Conservation (phyloP, 2,797 vertebrate genomes). For the Potorous gilbertii region DNA sequence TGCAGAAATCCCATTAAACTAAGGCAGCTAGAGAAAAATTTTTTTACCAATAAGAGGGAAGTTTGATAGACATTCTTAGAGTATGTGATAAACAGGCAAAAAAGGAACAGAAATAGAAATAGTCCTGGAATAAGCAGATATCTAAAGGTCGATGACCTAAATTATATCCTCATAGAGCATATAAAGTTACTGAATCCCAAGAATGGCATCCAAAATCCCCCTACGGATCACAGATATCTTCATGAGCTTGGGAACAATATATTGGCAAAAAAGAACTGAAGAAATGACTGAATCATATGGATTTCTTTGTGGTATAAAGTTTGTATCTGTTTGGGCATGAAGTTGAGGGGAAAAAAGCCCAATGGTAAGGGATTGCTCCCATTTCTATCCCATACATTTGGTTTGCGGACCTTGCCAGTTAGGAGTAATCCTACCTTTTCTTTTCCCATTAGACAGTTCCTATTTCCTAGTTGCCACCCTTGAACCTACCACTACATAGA, state of each 20-base stretch:
- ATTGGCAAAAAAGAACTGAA: not conserved
- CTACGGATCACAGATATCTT: not conserved
- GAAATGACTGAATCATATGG: not conserved
- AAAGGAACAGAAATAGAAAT: not conserved
- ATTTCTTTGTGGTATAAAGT: not conserved
- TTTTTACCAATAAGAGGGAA: not conserved
- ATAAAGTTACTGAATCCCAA: not conserved
- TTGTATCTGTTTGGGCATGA: not conserved
- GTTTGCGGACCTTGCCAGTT: not conserved
- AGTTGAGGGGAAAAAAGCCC: not conserved
- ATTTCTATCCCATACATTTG: not conserved
- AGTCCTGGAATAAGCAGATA: not conserved
- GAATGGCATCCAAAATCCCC: not conserved
- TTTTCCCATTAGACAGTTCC: not conserved
- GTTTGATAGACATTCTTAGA: not conserved
- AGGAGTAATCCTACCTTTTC: not conserved
- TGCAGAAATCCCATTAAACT: not conserved
- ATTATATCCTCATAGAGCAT: not conserved
- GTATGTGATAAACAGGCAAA: not conserved
- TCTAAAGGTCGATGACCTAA: not conserved
- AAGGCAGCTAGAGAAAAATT: not conserved
- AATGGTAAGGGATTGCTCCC: not conserved
- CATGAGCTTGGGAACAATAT: not conserved
- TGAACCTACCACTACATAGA: not conserved
- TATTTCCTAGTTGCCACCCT: not conserved